Evolutionary conservation across 1,140 invertebrate genomes (phyloP).

Genomic region (Penaeus chinensis): DNA sequence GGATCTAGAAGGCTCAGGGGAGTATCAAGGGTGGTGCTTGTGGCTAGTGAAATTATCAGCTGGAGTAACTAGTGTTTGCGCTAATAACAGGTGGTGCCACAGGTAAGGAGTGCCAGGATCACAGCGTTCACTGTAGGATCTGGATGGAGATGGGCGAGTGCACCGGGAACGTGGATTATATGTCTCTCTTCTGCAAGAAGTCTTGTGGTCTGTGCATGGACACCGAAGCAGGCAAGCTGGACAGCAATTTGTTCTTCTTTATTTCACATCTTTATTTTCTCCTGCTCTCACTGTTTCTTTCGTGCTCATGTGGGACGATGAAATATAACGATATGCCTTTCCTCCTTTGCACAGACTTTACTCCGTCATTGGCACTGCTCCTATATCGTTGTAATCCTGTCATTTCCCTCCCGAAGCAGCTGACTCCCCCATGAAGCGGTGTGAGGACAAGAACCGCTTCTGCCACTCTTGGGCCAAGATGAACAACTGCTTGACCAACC

Average conservation of each 20-base stretch:
- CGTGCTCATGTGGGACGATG: not conserved
- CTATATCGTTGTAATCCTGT: too few species aligned
- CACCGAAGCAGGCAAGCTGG: slow-evolving; percentile 22
- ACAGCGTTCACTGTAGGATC: slow-evolving; percentile 61
- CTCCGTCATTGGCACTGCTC: too few species aligned
- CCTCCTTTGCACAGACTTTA: not conserved
- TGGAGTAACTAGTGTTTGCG: too few species aligned
- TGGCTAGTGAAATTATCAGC: too few species aligned
- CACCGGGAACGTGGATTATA: slow-evolving; percentile 63
- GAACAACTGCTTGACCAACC: slow-evolving; percentile 67
- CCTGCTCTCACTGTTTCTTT: not conserved
- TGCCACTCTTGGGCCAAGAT: slow-evolving; percentile 66
- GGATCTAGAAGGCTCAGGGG: too few species aligned
- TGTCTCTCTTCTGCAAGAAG: slow-evolving; percentile 64
- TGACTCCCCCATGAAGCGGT: slow-evolving; percentile 28
- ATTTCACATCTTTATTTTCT: not conserved
- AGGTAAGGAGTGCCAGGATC: slow-evolving; percentile 59
- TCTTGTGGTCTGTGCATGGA: slow-evolving; percentile 59
- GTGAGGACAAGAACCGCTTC: slow-evolving; percentile 65
- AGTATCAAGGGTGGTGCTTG: too few species aligned
- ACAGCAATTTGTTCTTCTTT: not conserved
- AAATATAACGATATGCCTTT: not conserved
- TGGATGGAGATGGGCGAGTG: slow-evolving; percentile 65
- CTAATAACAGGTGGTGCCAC: slow-evolving; percentile 1
- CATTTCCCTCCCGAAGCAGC: too few species aligned